phyloP scores from a whole-genome alignment of 2,113 vertebrate genomes.

The Perca schrenkii region DNA sequence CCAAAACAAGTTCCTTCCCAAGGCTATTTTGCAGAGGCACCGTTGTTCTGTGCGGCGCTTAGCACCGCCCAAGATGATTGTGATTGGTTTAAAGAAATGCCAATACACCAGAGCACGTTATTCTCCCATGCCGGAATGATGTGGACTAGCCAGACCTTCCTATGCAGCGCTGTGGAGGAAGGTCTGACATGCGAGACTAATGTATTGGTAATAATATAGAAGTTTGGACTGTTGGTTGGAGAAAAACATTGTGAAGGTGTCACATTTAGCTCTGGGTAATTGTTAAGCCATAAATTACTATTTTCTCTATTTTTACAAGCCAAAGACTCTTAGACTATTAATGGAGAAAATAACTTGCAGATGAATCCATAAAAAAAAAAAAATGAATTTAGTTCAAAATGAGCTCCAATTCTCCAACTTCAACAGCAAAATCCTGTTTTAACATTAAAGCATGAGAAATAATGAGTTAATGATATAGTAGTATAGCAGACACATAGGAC shows the following conservation, averaged over 20 bases:
- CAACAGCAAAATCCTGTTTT: background rate
- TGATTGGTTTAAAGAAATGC: no score
- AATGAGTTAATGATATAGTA: background rate
- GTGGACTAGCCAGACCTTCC: no score
- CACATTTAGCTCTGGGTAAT: background rate
- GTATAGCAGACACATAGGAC: background rate
- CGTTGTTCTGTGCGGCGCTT: no score
- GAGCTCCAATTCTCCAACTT: background rate
- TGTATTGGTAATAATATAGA: background rate
- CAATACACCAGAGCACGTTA: no score
- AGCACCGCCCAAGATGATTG: no score
- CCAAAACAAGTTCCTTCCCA: no score
- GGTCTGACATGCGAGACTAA: no score
- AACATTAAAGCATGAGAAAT: background rate
- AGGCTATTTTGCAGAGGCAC: no score
- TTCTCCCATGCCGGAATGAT: no score
- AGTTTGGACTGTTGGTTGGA: background rate
- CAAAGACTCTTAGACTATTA: background rate
- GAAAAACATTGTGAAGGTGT: background rate
- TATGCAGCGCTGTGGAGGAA: no score
- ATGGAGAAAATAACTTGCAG: background rate
- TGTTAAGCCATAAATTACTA: background rate
- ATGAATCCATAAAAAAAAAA: no score
- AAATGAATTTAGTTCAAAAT: background rate
- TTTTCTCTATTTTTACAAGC: background rate